A percentile compares a stretch with the other conserved stretches of the same genome.
Conservation (phyloP, 2,888 invertebrate genomes). For the Ophion costatus region DNA sequence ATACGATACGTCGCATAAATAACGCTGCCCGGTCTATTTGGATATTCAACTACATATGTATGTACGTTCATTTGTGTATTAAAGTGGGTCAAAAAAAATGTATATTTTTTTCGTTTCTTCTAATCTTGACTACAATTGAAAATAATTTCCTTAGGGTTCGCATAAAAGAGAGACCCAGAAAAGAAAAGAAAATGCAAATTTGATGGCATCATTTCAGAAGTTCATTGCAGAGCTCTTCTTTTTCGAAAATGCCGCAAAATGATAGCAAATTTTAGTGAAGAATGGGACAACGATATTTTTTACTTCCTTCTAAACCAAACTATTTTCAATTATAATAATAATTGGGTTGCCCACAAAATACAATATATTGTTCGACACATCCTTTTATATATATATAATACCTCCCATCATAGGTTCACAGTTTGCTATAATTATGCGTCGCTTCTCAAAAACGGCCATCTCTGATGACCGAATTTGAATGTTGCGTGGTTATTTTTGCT, state of each 20-base stretch:
- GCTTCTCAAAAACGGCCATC: too few species aligned
- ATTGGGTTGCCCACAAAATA: too few species aligned
- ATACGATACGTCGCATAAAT: neutral
- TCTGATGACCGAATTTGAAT: too few species aligned
- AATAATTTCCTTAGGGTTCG: neutral
- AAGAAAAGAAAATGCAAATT: neutral
- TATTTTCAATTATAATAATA: neutral
- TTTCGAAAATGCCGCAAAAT: neutral
- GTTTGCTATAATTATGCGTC: too few species aligned
- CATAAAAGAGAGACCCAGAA: neutral
- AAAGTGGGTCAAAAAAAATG: neutral
- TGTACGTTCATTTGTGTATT: neutral
- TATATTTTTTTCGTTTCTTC: neutral
- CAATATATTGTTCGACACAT: neutral
- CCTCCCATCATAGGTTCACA: too few species aligned
- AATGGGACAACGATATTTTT: neutral
- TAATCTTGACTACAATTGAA: neutral
- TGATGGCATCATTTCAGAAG: neutral
- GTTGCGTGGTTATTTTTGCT: too few species aligned
- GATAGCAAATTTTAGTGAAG: neutral
- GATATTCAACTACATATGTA: neutral
- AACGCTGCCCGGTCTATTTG: neutral
- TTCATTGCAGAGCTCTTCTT: neutral
- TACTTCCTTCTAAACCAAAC: neutral
- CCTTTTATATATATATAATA: neutral